Percentiles rank a stretch among this genome's conserved stretches.
phyloP scores from a whole-genome alignment of 2,113 vertebrate species.

The Fregata magnificens region DNA sequence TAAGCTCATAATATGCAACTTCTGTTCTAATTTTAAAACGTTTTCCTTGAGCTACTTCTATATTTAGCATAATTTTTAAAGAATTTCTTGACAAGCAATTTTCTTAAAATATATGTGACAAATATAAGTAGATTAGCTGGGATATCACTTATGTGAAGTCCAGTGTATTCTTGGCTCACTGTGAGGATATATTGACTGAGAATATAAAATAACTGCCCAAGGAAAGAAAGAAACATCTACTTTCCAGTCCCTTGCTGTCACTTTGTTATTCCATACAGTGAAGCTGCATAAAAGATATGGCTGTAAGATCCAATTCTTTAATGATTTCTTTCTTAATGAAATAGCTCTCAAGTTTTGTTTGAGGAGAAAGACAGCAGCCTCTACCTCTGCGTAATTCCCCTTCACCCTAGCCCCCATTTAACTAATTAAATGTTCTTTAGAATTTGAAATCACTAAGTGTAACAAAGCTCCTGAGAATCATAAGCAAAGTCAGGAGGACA shows the following conservation, averaged over 20 bases:
- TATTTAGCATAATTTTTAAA: background rate
- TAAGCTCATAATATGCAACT: background rate
- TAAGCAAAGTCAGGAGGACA: constrained; percentile 66
- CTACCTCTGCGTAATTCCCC: constrained; percentile 15
- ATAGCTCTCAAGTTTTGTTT: constrained; percentile 16
- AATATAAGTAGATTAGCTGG: background rate
- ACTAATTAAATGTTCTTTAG: constrained; percentile 62
- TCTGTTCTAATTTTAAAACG: background rate
- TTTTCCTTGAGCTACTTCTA: background rate
- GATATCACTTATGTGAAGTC: background rate
- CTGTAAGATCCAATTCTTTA: background rate
- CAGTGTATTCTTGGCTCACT: background rate
- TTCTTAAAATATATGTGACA: background rate
- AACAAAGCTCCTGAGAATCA: constrained; percentile 65
- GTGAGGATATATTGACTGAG: background rate
- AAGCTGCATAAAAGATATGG: background rate
- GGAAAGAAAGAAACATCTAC: background rate
- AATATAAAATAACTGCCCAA: background rate
- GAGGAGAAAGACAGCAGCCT: background rate
- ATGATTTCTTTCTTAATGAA: constrained; percentile 13
- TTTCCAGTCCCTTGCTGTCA: background rate
- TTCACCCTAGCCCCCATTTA: constrained; percentile 45
- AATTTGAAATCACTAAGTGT: constrained; percentile 57
- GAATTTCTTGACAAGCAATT: background rate
- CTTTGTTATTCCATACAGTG: background rate